These are phyloP conservation scores for Pachyseris speciosa DNA, from an alignment of 64 coral and sea anemone species.

Conservation along the genomic window DNA sequence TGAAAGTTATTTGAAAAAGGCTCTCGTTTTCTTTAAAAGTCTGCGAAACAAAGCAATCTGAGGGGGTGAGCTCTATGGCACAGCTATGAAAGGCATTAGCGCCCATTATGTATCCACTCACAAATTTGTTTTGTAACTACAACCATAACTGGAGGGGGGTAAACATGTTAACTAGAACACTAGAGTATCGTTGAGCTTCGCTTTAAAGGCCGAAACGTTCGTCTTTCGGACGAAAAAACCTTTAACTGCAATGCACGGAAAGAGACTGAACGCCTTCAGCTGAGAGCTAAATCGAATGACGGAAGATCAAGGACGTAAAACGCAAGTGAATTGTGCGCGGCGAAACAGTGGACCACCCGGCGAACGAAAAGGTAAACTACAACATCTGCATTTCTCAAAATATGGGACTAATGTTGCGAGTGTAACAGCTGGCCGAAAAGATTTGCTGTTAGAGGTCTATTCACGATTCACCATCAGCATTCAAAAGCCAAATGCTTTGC, in stretches of 20 bases:
- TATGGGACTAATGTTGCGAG: background rate
- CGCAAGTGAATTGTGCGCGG: background rate
- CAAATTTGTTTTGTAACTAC: background rate
- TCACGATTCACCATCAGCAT: background rate
- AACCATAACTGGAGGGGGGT: background rate
- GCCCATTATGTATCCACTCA: background rate
- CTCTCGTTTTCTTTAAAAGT: background rate
- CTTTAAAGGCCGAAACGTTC: background rate
- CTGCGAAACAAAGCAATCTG: background rate
- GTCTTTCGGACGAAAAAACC: background rate
- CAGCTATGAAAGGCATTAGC: background rate
- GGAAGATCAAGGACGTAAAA: background rate
- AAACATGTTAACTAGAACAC: background rate
- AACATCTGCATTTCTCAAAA: background rate
- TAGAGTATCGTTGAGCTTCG: background rate
- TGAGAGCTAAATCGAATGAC: background rate
- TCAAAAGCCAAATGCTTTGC: background rate
- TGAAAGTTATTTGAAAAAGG: constrained; percentile 17
- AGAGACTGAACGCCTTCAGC: too few species aligned
- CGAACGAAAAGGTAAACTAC: background rate
- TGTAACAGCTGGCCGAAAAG: background rate
- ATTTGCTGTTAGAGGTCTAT: background rate
- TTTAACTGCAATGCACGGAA: background rate
- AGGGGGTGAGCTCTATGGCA: background rate
- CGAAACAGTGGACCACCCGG: background rate